A percentile compares a stretch with the other conserved stretches of the same genome.
These are phyloP conservation scores for Choloepus didactylus DNA, from an alignment of 2,797 vertebrate species.

Conservation along the genomic window DNA sequence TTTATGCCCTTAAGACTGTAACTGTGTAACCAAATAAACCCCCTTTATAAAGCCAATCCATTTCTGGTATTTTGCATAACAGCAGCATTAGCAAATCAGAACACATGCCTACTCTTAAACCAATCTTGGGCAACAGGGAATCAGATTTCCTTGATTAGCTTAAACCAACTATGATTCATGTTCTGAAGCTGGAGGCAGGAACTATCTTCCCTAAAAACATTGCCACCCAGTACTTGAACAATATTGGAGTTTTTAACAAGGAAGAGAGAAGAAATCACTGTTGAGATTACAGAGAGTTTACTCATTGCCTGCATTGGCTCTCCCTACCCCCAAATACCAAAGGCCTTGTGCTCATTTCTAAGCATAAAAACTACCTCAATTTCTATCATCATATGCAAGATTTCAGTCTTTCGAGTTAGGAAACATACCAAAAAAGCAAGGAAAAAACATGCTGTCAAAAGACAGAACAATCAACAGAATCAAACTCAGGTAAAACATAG, in stretches of 20 bases:
- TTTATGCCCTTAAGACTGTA: no score
- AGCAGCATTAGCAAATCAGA: no score
- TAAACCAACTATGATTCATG: constrained; percentile 3
- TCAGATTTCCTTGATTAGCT: not conserved
- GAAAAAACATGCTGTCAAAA: not conserved
- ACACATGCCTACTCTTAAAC: not conserved
- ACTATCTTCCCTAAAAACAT: not conserved
- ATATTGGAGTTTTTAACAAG: not conserved
- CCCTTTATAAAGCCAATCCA: no score
- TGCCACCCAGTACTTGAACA: not conserved
- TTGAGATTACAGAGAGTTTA: not conserved
- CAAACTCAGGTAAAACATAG: not conserved
- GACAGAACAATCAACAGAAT: not conserved
- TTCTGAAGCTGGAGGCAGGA: not conserved
- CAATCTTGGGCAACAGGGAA: not conserved
- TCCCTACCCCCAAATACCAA: not conserved
- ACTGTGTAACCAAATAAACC: no score
- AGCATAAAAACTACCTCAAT: not conserved
- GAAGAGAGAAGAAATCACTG: not conserved
- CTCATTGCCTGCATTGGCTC: not conserved
- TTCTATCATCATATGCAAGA: not conserved
- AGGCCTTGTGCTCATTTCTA: not conserved
- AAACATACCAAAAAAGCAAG: not conserved
- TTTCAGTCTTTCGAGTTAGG: not conserved
- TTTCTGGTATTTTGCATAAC: no score